phyloP scores from a whole-genome alignment of 2,888 invertebrate genomes.

The Tenthredo scrophulariae region DNA sequence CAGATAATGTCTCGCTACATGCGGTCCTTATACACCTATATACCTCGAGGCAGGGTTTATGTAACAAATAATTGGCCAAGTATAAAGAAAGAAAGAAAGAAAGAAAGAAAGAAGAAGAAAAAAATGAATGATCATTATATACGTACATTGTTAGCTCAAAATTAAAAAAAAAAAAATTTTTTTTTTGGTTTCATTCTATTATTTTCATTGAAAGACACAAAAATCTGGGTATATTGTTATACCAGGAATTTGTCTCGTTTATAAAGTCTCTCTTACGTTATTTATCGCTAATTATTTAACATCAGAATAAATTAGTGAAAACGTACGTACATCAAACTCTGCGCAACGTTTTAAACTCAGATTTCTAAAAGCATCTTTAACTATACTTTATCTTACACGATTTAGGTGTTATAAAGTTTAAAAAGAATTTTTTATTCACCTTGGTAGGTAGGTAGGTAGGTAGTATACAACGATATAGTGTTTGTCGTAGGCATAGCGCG shows the following conservation, averaged over 20 bases:
- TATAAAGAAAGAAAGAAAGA: not conserved
- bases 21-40: not conserved
- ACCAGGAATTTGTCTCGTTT: too few relatives aligned
- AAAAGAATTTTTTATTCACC: constrained; percentile 17
- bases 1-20: constrained; percentile 6
- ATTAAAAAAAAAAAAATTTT: not conserved
- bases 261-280: too few relatives aligned
- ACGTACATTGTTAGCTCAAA: not conserved
- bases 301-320: too few relatives aligned
- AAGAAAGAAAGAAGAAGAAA: not conserved
- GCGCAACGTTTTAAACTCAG: not conserved
- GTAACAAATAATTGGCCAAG: constrained; percentile 4
- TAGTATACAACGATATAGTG: not conserved
- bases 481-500: constrained; percentile 14
- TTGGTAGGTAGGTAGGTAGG: not conserved
- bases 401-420: not conserved
- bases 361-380: not conserved
- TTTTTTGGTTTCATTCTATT: not conserved
- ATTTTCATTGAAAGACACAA: not conserved
- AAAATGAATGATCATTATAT: not conserved
- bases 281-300: too few relatives aligned
- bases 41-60: not conserved
- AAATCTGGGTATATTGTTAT: not conserved
- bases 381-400: not conserved
- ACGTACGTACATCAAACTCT: too few relatives aligned